phyloP scores from a whole-genome alignment of 2,888 invertebrate genomes.

The Amphipoea oculea region DNA sequence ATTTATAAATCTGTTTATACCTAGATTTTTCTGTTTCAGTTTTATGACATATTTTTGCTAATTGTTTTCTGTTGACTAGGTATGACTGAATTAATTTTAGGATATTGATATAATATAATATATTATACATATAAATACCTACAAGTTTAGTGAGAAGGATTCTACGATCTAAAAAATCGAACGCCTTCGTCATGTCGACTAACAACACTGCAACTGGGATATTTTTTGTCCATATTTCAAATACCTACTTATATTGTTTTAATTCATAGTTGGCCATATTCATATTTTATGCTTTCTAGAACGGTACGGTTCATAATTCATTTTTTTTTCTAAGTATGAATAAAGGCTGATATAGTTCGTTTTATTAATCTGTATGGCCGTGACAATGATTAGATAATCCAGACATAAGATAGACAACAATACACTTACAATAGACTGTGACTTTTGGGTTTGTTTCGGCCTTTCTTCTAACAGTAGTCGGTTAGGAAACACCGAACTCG shows the following conservation, averaged over 20 bases:
- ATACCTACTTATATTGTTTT: background rate
- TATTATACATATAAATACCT: no score
- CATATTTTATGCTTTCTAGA: background rate
- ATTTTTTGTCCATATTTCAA: background rate
- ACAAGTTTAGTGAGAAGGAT: background rate
- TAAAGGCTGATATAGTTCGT: background rate
- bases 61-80: background rate
- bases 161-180: background rate
- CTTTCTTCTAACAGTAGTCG: background rate
- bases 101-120: no score
- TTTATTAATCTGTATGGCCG: background rate
- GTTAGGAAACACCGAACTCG: background rate
- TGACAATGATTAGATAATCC: background rate
- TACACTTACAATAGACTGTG: background rate
- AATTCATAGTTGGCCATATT: background rate
- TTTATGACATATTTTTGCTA: background rate
- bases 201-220: background rate
- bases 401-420: no score
- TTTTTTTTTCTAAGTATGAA: background rate
- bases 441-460: background rate
- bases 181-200: background rate
- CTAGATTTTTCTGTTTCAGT: background rate
- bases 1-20: background rate
- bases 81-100: background rate
- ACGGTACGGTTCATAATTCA: background rate